Conservation (phyloP, 2,113 vertebrate species). For the Motacilla alba region DNA sequence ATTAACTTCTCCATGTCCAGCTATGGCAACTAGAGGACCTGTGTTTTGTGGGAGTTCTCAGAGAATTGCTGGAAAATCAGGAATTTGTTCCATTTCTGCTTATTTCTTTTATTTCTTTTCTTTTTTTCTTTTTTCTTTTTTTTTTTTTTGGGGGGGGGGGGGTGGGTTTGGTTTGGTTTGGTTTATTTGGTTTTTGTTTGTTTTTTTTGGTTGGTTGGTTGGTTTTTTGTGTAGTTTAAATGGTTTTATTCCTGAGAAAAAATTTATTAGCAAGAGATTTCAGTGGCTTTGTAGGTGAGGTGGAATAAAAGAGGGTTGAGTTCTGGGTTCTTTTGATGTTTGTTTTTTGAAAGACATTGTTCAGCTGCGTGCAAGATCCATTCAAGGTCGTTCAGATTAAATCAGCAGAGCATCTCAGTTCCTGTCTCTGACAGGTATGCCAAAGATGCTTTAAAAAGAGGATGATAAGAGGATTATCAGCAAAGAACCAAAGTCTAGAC, state of each 20-base stretch:
- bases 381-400: neutral
- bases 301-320: neutral
- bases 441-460: neutral
- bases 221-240: neutral
- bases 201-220: no score
- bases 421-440: neutral
- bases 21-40: neutral
- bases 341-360: neutral
- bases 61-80: neutral
- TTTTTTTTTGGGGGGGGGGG: no score
- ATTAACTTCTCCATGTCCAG: neutral
- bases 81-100: neutral
- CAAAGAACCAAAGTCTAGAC: neutral
- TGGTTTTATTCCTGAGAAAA: neutral
- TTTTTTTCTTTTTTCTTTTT: no score
- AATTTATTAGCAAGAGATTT: neutral
- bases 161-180: no score
- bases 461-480: neutral
- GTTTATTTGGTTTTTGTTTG: no score
- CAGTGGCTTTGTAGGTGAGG: neutral
- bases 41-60: neutral
- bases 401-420: neutral
- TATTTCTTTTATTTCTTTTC: fast-evolving
- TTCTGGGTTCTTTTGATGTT: neutral
- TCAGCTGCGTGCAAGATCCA: neutral